A percentile compares a stretch with the other conserved stretches of the same genome.
Conservation (phyloP, 2,113 vertebrate genomes). For the Ammodytes dubius region DNA sequence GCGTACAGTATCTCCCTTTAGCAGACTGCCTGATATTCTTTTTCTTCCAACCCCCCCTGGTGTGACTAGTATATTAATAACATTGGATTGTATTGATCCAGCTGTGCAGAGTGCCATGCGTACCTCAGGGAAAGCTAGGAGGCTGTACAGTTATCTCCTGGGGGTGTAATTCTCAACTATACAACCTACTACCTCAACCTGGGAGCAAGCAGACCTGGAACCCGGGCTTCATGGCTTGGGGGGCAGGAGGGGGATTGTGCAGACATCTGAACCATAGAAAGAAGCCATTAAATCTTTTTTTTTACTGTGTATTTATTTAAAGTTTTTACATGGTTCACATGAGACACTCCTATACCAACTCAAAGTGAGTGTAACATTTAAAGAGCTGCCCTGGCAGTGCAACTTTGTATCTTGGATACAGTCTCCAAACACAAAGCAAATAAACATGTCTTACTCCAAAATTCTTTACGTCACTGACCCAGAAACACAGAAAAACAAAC, state of each 20-base stretch:
- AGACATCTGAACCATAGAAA: conserved; percentile 2
- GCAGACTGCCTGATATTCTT: background rate
- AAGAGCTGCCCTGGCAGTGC: conserved; percentile 10
- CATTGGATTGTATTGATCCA: conserved; percentile 44
- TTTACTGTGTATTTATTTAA: background rate
- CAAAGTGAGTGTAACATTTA: conserved; percentile 7
- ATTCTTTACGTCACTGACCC: conserved; percentile 33
- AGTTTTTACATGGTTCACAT: background rate
- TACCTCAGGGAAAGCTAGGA: conserved; percentile 98
- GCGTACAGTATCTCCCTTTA: background rate
- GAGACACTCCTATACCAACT: background rate
- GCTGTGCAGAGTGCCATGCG: conserved; percentile 66
- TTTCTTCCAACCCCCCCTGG: background rate
- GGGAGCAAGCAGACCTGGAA: conserved; percentile 86
- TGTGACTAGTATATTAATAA: conserved; percentile 15
- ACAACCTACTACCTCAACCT: conserved; percentile 99
- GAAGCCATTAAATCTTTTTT: background rate
- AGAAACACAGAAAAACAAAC: background rate
- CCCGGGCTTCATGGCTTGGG: conserved; percentile 6
- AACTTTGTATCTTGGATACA: conserved; percentile 38
- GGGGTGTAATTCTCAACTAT: conserved; percentile 95
- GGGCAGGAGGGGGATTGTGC: background rate
- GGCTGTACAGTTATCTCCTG: conserved; percentile 97
- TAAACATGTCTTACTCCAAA: conserved; percentile 28
- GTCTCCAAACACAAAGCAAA: conserved; percentile 41